Conservation (phyloP, 2,797 vertebrate genomes). For the Graptemys geographica region DNA sequence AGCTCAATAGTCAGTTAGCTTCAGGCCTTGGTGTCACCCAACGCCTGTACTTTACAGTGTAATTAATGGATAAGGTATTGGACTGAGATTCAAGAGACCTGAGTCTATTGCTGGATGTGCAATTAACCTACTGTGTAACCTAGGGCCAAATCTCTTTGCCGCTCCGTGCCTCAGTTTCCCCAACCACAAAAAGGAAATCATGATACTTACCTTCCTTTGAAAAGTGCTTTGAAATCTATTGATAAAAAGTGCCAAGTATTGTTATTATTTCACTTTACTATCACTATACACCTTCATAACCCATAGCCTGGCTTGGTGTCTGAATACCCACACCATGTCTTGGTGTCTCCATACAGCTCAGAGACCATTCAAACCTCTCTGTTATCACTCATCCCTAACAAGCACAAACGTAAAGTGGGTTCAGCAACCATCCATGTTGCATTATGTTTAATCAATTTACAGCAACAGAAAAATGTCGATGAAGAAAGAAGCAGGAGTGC, state of each 20-base stretch:
- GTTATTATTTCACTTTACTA: neutral
- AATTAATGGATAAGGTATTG: neutral
- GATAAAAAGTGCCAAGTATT: neutral
- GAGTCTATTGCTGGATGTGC: neutral
- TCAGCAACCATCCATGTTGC: neutral
- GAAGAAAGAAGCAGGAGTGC: neutral
- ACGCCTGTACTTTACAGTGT: neutral
- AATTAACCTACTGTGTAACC: neutral
- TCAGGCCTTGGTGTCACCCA: neutral
- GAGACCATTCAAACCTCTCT: neutral
- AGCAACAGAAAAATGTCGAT: neutral
- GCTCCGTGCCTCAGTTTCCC: neutral
- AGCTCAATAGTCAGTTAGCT: neutral
- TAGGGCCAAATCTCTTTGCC: neutral
- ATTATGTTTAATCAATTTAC: neutral
- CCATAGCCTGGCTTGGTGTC: neutral
- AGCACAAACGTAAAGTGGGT: neutral
- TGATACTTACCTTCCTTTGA: neutral
- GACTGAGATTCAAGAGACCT: neutral
- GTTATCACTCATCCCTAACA: neutral
- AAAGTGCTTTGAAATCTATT: neutral
- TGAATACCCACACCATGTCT: neutral
- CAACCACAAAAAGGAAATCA: neutral
- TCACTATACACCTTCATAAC: neutral
- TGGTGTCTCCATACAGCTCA: neutral